Evolutionary conservation across 1,140 invertebrate genomes (phyloP).

Genomic region (Drosophila repletoides): DNA sequence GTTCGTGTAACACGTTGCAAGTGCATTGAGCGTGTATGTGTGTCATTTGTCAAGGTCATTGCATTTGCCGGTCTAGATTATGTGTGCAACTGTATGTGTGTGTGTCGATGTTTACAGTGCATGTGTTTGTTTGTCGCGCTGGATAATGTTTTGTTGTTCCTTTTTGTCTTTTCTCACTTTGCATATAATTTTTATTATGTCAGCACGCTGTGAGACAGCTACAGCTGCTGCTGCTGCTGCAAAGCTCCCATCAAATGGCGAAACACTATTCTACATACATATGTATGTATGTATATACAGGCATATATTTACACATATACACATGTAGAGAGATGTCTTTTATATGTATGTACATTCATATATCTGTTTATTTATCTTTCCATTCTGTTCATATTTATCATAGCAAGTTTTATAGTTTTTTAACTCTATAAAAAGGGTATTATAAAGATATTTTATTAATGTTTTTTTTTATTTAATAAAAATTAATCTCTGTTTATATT

Average conservation of each 20-base stretch:
- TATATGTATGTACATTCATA: not conserved
- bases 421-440: too few species aligned
- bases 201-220: constrained; percentile 17
- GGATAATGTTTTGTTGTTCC: constrained; percentile 28
- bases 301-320: not conserved
- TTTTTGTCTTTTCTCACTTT: constrained; percentile 3
- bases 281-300: not conserved
- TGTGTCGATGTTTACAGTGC: constrained; percentile 8
- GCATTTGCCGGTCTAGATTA: constrained; percentile 50
- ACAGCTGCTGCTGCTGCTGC: constrained; percentile 20
- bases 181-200: constrained; percentile 45
- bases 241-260: not conserved
- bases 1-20: constrained; percentile 47
- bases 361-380: not conserved
- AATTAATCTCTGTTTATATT: too few species aligned
- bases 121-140: constrained; percentile 30
- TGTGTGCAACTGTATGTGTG: constrained; percentile 20
- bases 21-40: constrained; percentile 46
- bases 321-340: too few species aligned
- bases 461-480: too few species aligned
- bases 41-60: constrained; percentile 78
- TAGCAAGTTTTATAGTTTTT: too few species aligned
- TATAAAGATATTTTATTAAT: too few species aligned
- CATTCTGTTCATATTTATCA: too few species aligned
- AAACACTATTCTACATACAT: not conserved